These are phyloP conservation scores for Cetonia aurata DNA, from an alignment of 2,888 invertebrate species.

Conservation along the genomic window DNA sequence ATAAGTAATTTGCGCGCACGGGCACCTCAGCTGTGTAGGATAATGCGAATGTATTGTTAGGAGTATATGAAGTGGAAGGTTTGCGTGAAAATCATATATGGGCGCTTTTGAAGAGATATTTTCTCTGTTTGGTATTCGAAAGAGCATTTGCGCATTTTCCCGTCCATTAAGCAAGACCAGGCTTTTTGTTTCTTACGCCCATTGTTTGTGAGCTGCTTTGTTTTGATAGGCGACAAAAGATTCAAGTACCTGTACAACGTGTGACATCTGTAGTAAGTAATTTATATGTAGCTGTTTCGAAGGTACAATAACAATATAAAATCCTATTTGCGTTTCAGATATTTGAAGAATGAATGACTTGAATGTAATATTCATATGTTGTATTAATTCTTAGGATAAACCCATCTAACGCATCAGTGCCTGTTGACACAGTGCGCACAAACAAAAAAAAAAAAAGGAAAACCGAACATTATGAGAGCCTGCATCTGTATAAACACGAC, in stretches of 20 bases:
- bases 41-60: neutral
- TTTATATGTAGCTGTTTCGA: no score
- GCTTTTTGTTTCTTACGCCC: conserved; percentile 1
- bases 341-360: no score
- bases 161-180: conserved; percentile 33
- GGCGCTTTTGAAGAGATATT: conserved; percentile 4
- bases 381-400: no score
- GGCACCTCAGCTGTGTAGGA: neutral
- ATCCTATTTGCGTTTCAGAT: no score
- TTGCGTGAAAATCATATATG: conserved; percentile 1
- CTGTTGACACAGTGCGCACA: conserved; percentile 32
- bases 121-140: conserved; percentile 20
- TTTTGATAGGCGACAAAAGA: neutral
- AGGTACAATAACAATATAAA: no score
- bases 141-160: conserved; percentile 27
- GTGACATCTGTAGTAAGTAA: no score
- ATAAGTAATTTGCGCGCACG: conserved; percentile 47
- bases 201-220: neutral
- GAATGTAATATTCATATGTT: no score
- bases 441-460: conserved; percentile 3
- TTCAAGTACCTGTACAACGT: no score
- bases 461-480: conserved; percentile 27
- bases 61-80: conserved; percentile 1
- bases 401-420: neutral
- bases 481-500: conserved; percentile 40